Evolutionary conservation across 2,888 invertebrate genomes (phyloP).

Genomic region (Drosophila ustulata): DNA sequence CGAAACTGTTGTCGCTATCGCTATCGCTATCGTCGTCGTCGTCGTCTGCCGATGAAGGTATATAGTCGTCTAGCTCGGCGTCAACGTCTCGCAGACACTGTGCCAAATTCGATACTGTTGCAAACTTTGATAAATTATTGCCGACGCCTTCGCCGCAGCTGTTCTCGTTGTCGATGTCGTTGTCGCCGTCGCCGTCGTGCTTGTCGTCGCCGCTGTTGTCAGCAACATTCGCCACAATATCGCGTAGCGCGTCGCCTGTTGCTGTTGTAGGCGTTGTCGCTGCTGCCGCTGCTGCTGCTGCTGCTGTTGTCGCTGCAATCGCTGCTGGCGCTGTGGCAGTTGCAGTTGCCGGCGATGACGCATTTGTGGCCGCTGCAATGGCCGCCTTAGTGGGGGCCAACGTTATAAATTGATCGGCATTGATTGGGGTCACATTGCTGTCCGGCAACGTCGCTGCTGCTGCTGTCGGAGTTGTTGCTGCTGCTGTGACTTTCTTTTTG

Average conservation of each 20-base stretch:
- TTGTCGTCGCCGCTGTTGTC: slow-evolving; percentile 1
- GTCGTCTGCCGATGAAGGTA: slow-evolving; percentile 83
- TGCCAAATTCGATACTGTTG: slow-evolving; percentile 85
- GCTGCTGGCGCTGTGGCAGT: slow-evolving; percentile 38
- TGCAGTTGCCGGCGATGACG: slow-evolving; percentile 66
- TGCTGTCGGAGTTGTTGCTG: slow-evolving; percentile 36
- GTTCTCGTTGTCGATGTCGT: slow-evolving; percentile 58
- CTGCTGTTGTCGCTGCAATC: slow-evolving; percentile 30
- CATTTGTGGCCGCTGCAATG: slow-evolving; percentile 62
- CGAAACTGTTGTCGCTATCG: slow-evolving; percentile 74
- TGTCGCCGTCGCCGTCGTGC: slow-evolving; percentile 10
- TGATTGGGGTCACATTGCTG: slow-evolving; percentile 81
- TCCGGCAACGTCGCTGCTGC: slow-evolving; percentile 46
- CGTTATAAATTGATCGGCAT: slow-evolving; percentile 82
- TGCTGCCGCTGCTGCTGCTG: slow-evolving; percentile 33
- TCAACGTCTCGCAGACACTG: slow-evolving; percentile 85
- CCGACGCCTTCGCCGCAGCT: slow-evolving; percentile 74
- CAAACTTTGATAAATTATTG: slow-evolving; percentile 85
- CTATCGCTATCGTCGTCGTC: slow-evolving; percentile 69
- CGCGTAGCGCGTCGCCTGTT: slow-evolving; percentile 38
- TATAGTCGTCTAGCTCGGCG: slow-evolving; percentile 85
- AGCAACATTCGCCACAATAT: slow-evolving; percentile 27
- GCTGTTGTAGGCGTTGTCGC: slow-evolving; percentile 40
- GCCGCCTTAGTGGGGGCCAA: slow-evolving; percentile 75
- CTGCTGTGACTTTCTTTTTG: slow-evolving; percentile 59